Conservation (phyloP, 1,140 invertebrate species). For the Brachionus calyciflorus region DNA sequence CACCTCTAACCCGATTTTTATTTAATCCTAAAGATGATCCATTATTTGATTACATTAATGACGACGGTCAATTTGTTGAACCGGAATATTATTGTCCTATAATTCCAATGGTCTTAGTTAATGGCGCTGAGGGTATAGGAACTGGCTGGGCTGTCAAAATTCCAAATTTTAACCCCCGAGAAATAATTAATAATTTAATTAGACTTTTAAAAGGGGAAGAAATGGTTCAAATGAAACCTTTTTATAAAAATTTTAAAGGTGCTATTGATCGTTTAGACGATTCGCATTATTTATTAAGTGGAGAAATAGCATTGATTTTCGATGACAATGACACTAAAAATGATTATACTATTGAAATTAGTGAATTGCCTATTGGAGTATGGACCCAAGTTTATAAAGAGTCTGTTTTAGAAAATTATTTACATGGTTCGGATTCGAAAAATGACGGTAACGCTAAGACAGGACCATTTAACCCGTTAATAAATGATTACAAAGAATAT, state of each 20-base stretch:
- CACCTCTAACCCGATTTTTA: slow-evolving; percentile 75
- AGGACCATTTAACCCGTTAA: neutral
- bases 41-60: slow-evolving; percentile 78
- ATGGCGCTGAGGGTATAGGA: slow-evolving; percentile 95
- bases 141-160: slow-evolving; percentile 99
- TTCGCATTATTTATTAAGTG: slow-evolving; percentile 75
- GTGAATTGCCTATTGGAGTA: slow-evolving; percentile 83
- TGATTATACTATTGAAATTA: slow-evolving; percentile 78
- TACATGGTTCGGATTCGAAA: slow-evolving; percentile 54
- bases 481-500: slow-evolving; percentile 68
- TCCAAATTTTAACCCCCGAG: slow-evolving; percentile 89
- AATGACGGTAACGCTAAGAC: neutral
- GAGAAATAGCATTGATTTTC: slow-evolving; percentile 78
- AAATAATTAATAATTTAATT: slow-evolving; percentile 81
- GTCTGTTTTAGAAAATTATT: slow-evolving; percentile 79
- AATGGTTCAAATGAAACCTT: slow-evolving; percentile 70
- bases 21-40: slow-evolving; percentile 87
- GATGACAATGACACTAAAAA: slow-evolving; percentile 60
- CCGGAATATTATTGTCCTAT: slow-evolving; percentile 84
- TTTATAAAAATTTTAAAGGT: slow-evolving; percentile 88
- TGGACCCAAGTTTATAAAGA: slow-evolving; percentile 99
- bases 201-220: slow-evolving; percentile 79
- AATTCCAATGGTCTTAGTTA: slow-evolving; percentile 92
- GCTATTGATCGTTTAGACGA: slow-evolving; percentile 72
- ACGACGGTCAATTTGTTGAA: slow-evolving; percentile 92